A percentile compares a stretch with the other conserved stretches of the same genome.
These are phyloP conservation scores for Bombyx mori DNA, from an alignment of 1,140 invertebrate species.

Conservation along the genomic window ASM3026992v2 NC_085112.1:6990501-6991000, in stretches of 20 bases:
- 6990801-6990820: constrained; percentile 16
- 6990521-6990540: no score
- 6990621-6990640: background rate
- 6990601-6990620: no score
- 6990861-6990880: constrained; percentile 64
- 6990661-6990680: background rate
- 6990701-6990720: constrained; percentile 46
- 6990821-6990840: constrained; percentile 18
- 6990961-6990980: constrained; percentile 45
- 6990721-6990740: constrained; percentile 29
- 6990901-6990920: constrained; percentile 65
- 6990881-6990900: constrained; percentile 59
- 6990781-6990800: constrained; percentile 13
- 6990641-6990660: background rate
- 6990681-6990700: constrained; percentile 1
- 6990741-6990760: constrained; percentile 37
- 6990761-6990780: constrained; percentile 21
- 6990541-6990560: no score
- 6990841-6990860: constrained; percentile 24
- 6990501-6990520: no score
- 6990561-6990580: no score
- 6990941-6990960: constrained; percentile 39
- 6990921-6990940: constrained; percentile 70
- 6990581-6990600: no score
- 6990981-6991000: constrained; percentile 69